Conservation (phyloP, 2,888 invertebrate species). For the Yponomeuta evonymella region DNA sequence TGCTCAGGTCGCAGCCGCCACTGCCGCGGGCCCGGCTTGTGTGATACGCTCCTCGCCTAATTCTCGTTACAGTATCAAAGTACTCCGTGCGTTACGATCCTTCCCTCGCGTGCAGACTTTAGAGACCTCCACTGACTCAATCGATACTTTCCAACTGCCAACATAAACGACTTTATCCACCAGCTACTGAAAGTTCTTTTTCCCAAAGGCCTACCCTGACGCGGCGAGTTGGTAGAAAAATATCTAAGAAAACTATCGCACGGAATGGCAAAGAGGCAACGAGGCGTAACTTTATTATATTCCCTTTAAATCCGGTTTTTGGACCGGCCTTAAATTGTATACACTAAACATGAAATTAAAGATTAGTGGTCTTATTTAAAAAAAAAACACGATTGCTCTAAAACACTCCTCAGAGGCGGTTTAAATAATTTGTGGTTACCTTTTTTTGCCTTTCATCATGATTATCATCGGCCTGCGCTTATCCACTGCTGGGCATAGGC, state of each 20-base stretch:
- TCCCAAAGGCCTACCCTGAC: constrained; percentile 34
- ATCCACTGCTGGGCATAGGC: too few relatives aligned
- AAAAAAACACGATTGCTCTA: too few relatives aligned
- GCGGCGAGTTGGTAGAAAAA: constrained; percentile 38
- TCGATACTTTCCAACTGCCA: constrained; percentile 55
- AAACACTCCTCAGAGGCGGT: too few relatives aligned
- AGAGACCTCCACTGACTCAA: constrained; percentile 54
- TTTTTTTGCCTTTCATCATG: too few relatives aligned
- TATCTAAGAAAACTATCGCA: constrained; percentile 44
- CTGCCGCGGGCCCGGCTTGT: neutral
- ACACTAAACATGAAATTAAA: neutral
- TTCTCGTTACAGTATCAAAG: constrained; percentile 51
- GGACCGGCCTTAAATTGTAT: neutral
- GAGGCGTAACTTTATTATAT: constrained; percentile 26
- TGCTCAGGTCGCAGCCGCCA: neutral
- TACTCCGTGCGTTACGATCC: constrained; percentile 52
- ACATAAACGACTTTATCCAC: constrained; percentile 58
- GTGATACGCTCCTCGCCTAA: constrained; percentile 32
- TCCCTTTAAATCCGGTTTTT: constrained; percentile 18
- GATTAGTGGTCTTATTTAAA: neutral
- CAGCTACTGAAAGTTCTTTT: constrained; percentile 38
- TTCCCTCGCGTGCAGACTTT: constrained; percentile 62
- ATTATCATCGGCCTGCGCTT: too few relatives aligned
- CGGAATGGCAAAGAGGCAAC: constrained; percentile 35
- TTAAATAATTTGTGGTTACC: too few relatives aligned